Evolutionary conservation across 2,888 invertebrate genomes (phyloP), one percentile per base, ranked within the genome.

Genomic region (Boloria selene): DNA sequence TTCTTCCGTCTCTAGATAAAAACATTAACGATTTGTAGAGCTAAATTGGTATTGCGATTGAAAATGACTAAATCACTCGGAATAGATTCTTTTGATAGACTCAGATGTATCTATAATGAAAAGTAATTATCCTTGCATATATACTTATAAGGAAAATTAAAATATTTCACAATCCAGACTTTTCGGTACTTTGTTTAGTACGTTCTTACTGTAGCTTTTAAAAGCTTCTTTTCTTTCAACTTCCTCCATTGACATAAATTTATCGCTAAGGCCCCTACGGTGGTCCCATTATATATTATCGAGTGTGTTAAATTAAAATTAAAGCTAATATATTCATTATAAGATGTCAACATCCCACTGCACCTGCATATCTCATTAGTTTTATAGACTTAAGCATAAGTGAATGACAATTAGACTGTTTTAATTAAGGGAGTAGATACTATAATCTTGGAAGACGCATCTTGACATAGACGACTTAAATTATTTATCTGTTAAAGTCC

Each of bases 241-340:
- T 22, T 26, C 22, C n/a, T 22, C 22, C 45, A 22, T 18, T n/a
- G 13, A 56, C 22, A 56, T 56, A n/a, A 56, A 56, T 56, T 45
- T 56, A 56, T 22, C 45, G 56, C 45, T 42, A 38, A 22, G 16
- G 44, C 56, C 50, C 16, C 49, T 45, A 4, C 50, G 63, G 63
- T 63, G 63, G 63, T 63, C 63, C 63, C 63, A 56, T 63, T 63
- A 58, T 45, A 47, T 45, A 42, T 26, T 45, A 45, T 47, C 42
- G 45, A 38, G 31, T 38, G 31, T 38, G 31, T 47, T 47, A 26
- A 58, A 58, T 58, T 58, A 63, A 63, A 63, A 17, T 26, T 44
- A 51, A 50, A 63, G 44, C 50, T 51, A 63, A 63, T 58, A 26
- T 45, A 26, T 47, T 58, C 26, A 47, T 13, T 22, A 38, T 45